Base-by-base conservation (phyloP, 2,888 invertebrate species). In the Adelognathus sp. region DNA sequence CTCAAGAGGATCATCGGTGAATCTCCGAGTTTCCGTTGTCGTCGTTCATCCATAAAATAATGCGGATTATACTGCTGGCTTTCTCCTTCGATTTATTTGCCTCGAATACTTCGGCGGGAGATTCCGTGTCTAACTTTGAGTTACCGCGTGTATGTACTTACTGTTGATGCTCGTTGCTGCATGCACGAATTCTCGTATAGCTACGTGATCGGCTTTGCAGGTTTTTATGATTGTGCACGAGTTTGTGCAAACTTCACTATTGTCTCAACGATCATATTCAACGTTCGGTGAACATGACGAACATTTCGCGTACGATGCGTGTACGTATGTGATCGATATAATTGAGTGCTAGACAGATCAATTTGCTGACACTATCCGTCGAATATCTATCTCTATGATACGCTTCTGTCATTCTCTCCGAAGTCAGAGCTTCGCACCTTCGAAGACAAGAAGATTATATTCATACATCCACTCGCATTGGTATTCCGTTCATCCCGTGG, bases 141-240 rank as follows among this genome's bases (percentile, higher is more conserved):
- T 66, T 18, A 33, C 24, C 61, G 39, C 60, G 39, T 60, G 58
- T 50, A 46, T 27, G 27, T 7, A 24, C 44, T 29, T 46, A 64
- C 41, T n/a, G n/a, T 24, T 54, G 78, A 73, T 36, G 50, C 70
- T 70, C 66, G 71, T 70, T n/a, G 60, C 74, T 74, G 78, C 78
- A 79, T 79, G 66, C 78, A 66, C 66, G 66, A 77, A 63, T 56
- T 44, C 27, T 33, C 24, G 52, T 27, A 21, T 66, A 7, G 39
- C 39, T 74, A 79, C 78, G 78, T 79, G 74, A 79, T 64, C 44
- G 39, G 78, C 21, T 79, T 79, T 36, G 50, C 27, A 39, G 69
- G 74, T 79, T 70, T 54, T 64, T 60, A 70, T 54, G 69, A 79
- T 79, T 52, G n/a, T n/a, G 52, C 70, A 46, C 52, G 33, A 46